phyloP scores from a whole-genome alignment of 2,888 invertebrate species.

The Odontomyia ornata region DNA sequence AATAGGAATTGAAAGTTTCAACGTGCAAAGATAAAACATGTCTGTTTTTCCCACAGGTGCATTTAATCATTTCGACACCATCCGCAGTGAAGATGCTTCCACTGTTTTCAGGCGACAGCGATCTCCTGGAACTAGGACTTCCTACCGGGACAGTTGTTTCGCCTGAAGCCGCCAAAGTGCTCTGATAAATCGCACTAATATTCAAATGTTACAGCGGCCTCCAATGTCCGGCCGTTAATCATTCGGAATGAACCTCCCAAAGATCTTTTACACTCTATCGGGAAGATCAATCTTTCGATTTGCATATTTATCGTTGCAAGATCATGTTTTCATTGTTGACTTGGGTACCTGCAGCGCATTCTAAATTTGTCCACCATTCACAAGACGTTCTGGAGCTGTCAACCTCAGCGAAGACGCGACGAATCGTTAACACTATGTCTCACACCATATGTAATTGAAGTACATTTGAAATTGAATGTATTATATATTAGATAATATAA shows the following conservation, averaged over 20 bases:
- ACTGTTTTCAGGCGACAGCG: neutral
- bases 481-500: too few species aligned
- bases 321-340: conserved; percentile 36
- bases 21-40: too few species aligned
- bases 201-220: conserved; percentile 18
- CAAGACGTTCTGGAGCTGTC: conserved; percentile 12
- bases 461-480: too few species aligned
- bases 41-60: neutral
- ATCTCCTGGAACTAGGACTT: neutral
- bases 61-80: neutral
- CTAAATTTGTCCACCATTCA: neutral
- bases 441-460: too few species aligned
- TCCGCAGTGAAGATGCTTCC: neutral
- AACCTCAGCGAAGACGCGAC: neutral
- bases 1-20: too few species aligned
- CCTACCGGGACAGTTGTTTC: neutral
- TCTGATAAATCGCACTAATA: conserved; percentile 37
- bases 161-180: neutral
- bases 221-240: conserved; percentile 36
- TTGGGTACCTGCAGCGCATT: conserved; percentile 20
- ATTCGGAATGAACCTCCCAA: conserved; percentile 13
- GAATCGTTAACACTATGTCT: too few species aligned
- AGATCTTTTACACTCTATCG: conserved; percentile 40
- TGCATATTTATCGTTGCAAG: conserved; percentile 33
- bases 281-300: conserved; percentile 36